Evolutionary conservation across 2,888 invertebrate genomes (phyloP), one percentile per base, ranked within the genome.

Genomic region (Apotomis turbidana): DNA sequence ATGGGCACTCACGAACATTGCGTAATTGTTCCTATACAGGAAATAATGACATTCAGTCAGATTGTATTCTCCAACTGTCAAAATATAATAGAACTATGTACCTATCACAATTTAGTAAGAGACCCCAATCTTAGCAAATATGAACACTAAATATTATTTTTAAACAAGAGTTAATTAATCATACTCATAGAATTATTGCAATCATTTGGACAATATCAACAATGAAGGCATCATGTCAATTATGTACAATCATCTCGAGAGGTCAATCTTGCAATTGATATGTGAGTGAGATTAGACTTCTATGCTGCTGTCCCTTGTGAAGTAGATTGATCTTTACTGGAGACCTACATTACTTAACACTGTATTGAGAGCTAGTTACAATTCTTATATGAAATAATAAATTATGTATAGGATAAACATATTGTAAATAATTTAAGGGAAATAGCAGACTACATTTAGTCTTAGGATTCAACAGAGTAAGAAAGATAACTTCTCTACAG

Each of bases 201-300:
- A 81, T 80, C 76, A 78, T 81, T 79, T 75, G 76, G 78, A 78
- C 80, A 82, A 81, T 83, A 83, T 82, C 79, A 81, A 82, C 77
- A 80, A 77, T 76, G 75, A 80, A 82, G 80, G 81, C 80, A 83
- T 81, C 79, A 80, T 80, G 80, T 81, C 80, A 81, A 82, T 85
- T 80, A 68, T 68, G 41, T 68, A 80, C 79, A 77, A 78, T 79
- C 80, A 81, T 79, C 81, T 83, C 77, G 75, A 78, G 79, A 79
- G 63, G 10, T 49, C 77, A 79, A 78, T 78, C 76, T 77, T 76
- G 70, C 79, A 80, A 83, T 83, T 87, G 88, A 85, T 88, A 87
- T 87, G 87, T 80, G 81, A 82, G 80, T 77, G 75, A 80, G 81
- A 82, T 82, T 82, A 76, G 68, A 74, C 75, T 68, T 74, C 72